phyloP scores from a whole-genome alignment of 2,113 vertebrate species.

The Chaetodon trifascialis region DNA sequence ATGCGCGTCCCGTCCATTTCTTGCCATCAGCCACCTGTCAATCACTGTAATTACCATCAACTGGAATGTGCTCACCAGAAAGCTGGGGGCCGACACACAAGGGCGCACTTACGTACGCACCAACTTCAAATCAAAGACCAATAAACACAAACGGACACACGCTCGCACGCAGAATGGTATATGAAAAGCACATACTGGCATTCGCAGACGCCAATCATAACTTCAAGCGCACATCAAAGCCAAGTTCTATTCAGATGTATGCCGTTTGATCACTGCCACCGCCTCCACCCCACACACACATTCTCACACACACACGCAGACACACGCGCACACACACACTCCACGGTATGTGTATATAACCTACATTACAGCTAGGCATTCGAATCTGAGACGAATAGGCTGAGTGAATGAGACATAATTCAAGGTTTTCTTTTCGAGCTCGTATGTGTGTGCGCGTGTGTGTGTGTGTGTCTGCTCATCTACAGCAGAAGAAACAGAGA shows the following conservation, averaged over 20 bases:
- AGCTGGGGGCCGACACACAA: constrained; percentile 54
- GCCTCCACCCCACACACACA: constrained; percentile 24
- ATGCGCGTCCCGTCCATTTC: constrained; percentile 39
- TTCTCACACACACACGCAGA: constrained; percentile 12
- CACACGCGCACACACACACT: constrained; percentile 28
- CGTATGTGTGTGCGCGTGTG: not conserved
- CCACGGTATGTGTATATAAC: constrained; percentile 13
- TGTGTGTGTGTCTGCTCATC: constrained; percentile 20
- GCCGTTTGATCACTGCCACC: constrained; percentile 69
- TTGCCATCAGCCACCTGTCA: constrained; percentile 69
- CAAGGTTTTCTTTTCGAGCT: constrained; percentile 5
- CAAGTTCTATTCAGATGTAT: constrained; percentile 72
- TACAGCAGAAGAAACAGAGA: constrained; percentile 31
- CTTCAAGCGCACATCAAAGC: constrained; percentile 80
- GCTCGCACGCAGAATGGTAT: not conserved
- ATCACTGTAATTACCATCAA: constrained; percentile 68
- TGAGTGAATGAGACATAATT: constrained; percentile 37
- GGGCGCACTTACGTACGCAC: constrained; percentile 16
- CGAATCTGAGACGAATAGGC: constrained; percentile 22
- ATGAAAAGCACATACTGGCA: constrained; percentile 31
- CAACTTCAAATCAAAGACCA: constrained; percentile 61
- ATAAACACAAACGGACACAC: constrained; percentile 12
- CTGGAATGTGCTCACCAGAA: constrained; percentile 58
- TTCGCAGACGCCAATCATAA: constrained; percentile 73
- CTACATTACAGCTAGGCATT: constrained; percentile 39